Conservation (phyloP, 2,888 invertebrate genomes). For the Branchellion lobata region DNA sequence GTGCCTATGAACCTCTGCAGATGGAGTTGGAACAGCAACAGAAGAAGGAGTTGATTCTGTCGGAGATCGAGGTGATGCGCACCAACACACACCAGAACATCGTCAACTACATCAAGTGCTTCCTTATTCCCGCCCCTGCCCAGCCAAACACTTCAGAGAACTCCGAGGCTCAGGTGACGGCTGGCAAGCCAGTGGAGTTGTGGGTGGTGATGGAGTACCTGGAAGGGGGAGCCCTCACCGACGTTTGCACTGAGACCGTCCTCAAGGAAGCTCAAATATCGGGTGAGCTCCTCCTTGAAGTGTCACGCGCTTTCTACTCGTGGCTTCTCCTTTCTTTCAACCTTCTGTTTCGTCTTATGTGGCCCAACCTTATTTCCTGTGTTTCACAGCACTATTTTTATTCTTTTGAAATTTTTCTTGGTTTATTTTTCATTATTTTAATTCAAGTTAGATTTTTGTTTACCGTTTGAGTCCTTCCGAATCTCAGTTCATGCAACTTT, state of each 20-base stretch:
- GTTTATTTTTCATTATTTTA: no score
- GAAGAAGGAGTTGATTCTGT: slow-evolving; percentile 98
- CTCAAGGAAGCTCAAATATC: slow-evolving; percentile 99
- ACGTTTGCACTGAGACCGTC: slow-evolving; percentile 95
- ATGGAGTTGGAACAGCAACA: slow-evolving; percentile 96
- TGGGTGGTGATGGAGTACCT: slow-evolving; percentile 99
- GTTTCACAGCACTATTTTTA: no score
- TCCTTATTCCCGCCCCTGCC: slow-evolving; percentile 70
- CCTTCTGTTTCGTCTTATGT: no score
- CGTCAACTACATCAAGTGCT: slow-evolving; percentile 97
- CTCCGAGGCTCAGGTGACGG: neutral
- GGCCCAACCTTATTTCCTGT: no score
- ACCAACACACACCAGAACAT: slow-evolving; percentile 87
- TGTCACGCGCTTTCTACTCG: neutral
- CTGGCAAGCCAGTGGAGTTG: slow-evolving; percentile 43
- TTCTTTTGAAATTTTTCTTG: no score
- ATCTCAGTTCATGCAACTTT: no score
- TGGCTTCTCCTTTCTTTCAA: no score
- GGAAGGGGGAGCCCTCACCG: slow-evolving; percentile 93
- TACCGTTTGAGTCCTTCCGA: no score
- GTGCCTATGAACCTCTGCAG: neutral
- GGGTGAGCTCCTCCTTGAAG: slow-evolving; percentile 64
- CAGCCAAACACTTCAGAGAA: neutral
- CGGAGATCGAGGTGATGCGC: slow-evolving; percentile 88
- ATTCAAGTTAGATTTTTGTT: no score